A percentile compares a stretch with the other conserved stretches of the same genome.
phyloP scores from a whole-genome alignment of 2,888 invertebrate genomes.

The Coelogynopora nodosa region DNA sequence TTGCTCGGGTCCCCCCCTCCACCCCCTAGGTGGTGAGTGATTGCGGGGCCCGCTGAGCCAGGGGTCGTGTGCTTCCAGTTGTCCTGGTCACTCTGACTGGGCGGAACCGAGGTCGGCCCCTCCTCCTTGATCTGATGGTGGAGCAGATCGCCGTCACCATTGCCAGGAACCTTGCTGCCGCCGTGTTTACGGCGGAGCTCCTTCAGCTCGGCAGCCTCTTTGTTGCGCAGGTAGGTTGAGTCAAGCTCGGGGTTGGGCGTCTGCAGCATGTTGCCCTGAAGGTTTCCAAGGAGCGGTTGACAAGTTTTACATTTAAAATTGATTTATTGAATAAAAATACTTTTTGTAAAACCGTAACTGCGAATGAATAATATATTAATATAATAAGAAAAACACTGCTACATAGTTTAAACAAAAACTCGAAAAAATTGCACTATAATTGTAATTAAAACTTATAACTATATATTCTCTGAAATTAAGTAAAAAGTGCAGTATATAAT shows the following conservation, averaged over 20 bases:
- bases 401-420: no score
- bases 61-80: slow-evolving; percentile 3
- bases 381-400: no score
- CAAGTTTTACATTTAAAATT: no score
- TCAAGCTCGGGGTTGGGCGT: background rate
- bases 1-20: background rate
- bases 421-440: no score
- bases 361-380: no score
- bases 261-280: background rate
- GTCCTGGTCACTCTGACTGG: background rate
- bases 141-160: background rate
- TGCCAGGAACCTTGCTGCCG: background rate
- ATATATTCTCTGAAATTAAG: no score
- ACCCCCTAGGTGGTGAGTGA: background rate
- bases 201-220: background rate
- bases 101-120: background rate
- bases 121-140: background rate
- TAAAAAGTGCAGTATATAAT: no score
- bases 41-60: background rate
- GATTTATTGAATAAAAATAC: no score
- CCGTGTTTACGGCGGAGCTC: background rate
- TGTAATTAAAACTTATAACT: no score
- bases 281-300: no score
- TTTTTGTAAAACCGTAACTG: no score
- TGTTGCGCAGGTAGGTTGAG: background rate